These are phyloP conservation scores for Cassiopea andromeda DNA, from an alignment of 30 jellyfish, hydroid and myxozoan species.

Conservation along the genomic window DNA sequence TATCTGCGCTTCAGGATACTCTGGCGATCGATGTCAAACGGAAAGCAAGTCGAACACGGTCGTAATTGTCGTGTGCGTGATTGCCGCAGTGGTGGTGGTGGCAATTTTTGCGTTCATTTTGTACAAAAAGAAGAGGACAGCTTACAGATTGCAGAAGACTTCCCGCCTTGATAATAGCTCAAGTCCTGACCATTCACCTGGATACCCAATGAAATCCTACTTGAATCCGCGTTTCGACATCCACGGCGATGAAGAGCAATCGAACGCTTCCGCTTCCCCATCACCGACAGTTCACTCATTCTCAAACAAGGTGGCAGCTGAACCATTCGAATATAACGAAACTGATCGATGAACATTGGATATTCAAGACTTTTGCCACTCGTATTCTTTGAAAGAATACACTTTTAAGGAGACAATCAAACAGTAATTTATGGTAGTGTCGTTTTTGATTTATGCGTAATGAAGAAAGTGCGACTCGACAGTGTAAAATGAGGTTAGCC, in stretches of 20 bases:
- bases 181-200: conserved; percentile 24
- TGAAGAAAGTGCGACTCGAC: neutral
- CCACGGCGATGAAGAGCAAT: neutral
- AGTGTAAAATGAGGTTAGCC: no score
- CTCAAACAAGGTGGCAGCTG: conserved; percentile 39
- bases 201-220: conserved; percentile 22
- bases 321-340: conserved; percentile 4
- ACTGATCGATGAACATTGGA: neutral
- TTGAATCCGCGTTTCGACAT: neutral
- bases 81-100: conserved; percentile 9
- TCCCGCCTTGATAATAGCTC: conserved; percentile 24
- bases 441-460: neutral
- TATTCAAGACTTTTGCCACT: neutral
- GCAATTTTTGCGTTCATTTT: neutral
- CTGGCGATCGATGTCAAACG: conserved; percentile 28
- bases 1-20: conserved; percentile 22
- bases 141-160: conserved; percentile 22
- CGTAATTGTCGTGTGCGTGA: conserved; percentile 27
- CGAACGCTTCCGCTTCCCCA: neutral
- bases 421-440: neutral
- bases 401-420: neutral
- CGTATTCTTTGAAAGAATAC: neutral
- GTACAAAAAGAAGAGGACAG: neutral
- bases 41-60: conserved; percentile 15
- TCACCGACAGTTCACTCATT: conserved; percentile 16